A percentile compares a stretch with the other conserved stretches of the same genome.
Conservation (phyloP, 2,113 vertebrate species). For the Tetraodon nigroviridis region DNA sequence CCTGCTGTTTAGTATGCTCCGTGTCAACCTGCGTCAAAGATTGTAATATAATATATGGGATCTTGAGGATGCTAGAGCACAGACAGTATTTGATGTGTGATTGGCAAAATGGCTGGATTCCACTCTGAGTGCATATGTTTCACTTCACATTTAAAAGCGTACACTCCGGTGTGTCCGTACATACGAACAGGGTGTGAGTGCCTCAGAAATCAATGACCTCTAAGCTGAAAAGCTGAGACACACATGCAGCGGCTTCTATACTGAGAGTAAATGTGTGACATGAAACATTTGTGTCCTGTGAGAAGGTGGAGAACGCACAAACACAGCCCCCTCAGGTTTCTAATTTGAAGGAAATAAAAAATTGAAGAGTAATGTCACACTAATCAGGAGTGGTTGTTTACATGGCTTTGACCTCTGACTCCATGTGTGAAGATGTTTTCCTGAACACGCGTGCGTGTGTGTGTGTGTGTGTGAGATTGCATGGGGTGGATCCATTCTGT, state of each 20-base stretch:
- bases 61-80: slow-evolving; percentile 3
- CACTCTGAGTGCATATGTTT: slow-evolving; percentile 26
- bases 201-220: slow-evolving; percentile 65
- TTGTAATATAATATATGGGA: slow-evolving; percentile 16
- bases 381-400: slow-evolving; percentile 75
- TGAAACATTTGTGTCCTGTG: slow-evolving; percentile 24
- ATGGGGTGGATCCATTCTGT: slow-evolving; percentile 22
- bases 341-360: slow-evolving; percentile 75
- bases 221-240: slow-evolving; percentile 12
- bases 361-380: slow-evolving; percentile 73
- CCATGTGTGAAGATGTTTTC: slow-evolving; percentile 41
- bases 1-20: slow-evolving; percentile 14
- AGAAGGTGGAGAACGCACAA: slow-evolving; percentile 7
- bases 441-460: slow-evolving; percentile 11
- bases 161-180: slow-evolving; percentile 70
- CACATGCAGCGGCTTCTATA: no score
- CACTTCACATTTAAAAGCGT: slow-evolving; percentile 76
- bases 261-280: slow-evolving; percentile 13
- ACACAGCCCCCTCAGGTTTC: slow-evolving; percentile 44
- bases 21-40: slow-evolving; percentile 10
- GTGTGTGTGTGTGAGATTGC: slow-evolving; percentile 48
- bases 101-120: slow-evolving; percentile 26
- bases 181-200: slow-evolving; percentile 73
- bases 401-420: slow-evolving; percentile 67
- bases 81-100: slow-evolving; percentile 22